Percentiles rank a stretch among this genome's conserved stretches.
phyloP scores from a whole-genome alignment of 2,888 invertebrate genomes.

The Sphinx pinastri region DNA sequence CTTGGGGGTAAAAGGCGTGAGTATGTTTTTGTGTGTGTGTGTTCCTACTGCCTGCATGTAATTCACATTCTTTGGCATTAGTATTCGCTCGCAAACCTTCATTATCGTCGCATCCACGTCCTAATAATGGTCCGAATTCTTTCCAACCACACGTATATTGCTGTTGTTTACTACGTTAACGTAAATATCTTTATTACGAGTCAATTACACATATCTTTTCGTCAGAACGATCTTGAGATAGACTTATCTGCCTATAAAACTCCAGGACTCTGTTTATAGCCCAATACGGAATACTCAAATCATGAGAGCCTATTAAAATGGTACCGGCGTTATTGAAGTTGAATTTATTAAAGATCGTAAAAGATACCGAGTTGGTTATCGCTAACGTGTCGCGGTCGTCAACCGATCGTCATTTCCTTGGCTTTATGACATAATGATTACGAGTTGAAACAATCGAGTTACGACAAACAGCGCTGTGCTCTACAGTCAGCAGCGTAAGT shows the following conservation, averaged over 20 bases:
- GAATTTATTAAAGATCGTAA: constrained; percentile 3
- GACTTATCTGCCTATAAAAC: not conserved
- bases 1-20: too few relatives aligned
- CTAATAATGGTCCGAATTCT: too few relatives aligned
- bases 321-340: not conserved
- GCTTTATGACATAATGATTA: constrained; percentile 36
- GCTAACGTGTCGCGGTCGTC: constrained; percentile 13
- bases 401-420: constrained; percentile 33
- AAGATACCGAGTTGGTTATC: constrained; percentile 5
- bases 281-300: not conserved
- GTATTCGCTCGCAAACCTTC: not conserved
- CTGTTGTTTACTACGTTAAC: too few relatives aligned
- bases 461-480: not conserved
- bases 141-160: too few relatives aligned
- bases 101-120: not conserved
- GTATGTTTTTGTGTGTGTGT: too few relatives aligned
- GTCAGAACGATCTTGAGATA: not conserved
- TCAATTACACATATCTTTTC: too few relatives aligned
- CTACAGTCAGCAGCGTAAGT: too few relatives aligned
- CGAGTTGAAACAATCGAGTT: constrained; percentile 28
- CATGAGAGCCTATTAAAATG: not conserved
- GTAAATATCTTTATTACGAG: too few relatives aligned
- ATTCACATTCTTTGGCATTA: not conserved
- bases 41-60: not conserved
- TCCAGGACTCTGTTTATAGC: not conserved